Evolutionary conservation across 2,113 vertebrate genomes (phyloP).

Genomic region (Himantopus leucocephalus): DNA sequence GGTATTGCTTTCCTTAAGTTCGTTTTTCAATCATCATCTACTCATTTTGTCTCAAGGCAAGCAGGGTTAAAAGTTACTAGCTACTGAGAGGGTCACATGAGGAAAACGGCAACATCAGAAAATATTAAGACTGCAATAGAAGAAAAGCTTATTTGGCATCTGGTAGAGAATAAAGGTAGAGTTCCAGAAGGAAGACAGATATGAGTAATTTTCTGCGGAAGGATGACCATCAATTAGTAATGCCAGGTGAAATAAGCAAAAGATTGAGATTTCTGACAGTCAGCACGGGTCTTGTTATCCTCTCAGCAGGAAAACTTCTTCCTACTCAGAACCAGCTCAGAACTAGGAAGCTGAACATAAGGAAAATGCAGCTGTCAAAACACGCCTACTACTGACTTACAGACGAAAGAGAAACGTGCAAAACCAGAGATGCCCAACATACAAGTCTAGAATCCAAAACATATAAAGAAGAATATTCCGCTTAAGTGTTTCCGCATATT

Average conservation of each 20-base stretch:
- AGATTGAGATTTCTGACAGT: background rate
- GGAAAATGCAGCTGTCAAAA: slow-evolving; percentile 19
- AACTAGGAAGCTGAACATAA: background rate
- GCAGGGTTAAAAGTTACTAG: background rate
- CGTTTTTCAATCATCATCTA: background rate
- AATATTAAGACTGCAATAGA: background rate
- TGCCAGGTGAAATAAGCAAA: background rate
- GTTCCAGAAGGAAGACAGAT: background rate
- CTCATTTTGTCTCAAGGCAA: background rate
- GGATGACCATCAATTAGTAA: background rate
- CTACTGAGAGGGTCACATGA: background rate
- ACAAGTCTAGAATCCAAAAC: background rate
- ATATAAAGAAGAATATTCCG: background rate
- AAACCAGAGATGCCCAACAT: background rate
- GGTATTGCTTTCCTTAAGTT: background rate
- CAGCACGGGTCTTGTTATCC: background rate
- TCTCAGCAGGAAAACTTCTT: background rate
- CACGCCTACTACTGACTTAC: background rate
- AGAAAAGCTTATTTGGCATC: background rate
- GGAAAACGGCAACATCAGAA: background rate
- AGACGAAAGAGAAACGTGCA: background rate
- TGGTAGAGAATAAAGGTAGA: background rate
- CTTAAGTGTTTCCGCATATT: background rate
- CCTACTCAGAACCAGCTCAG: background rate
- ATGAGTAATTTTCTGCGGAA: background rate